These are phyloP conservation scores for Augochlora pura DNA, from an alignment of 1,140 invertebrate species.

Conservation along the genomic window DNA sequence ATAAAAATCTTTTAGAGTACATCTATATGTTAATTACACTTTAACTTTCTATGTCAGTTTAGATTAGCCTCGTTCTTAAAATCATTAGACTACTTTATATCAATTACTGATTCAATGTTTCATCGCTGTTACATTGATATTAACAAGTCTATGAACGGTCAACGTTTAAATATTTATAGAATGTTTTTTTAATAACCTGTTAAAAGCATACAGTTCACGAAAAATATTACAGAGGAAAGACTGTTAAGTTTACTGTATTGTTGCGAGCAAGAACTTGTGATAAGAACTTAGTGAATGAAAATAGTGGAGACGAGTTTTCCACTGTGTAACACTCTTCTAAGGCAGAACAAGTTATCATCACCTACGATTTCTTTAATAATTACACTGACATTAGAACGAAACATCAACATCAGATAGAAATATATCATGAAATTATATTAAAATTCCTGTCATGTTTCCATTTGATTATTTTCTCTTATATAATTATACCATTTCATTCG, in stretches of 20 bases:
- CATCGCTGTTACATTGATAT: constrained; percentile 42
- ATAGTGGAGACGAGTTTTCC: not conserved
- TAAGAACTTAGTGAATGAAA: not conserved
- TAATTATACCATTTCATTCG: constrained; percentile 49
- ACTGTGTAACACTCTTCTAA: constrained; percentile 11
- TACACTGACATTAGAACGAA: constrained; percentile 12
- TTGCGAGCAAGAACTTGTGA: constrained; percentile 3
- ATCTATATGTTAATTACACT: not conserved
- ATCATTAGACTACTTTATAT: constrained; percentile 36
- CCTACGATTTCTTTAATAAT: constrained; percentile 12
- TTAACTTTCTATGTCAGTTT: constrained; percentile 31
- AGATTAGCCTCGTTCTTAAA: constrained; percentile 21
- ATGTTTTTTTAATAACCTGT: not conserved
- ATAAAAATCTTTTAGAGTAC: constrained; percentile 2
- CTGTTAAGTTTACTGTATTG: not conserved
- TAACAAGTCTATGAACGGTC: constrained; percentile 52
- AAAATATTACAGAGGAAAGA: not conserved
- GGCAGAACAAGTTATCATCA: constrained; percentile 5
- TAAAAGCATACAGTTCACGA: constrained; percentile 10
- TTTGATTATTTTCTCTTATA: constrained; percentile 34
- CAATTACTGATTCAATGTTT: constrained; percentile 48
- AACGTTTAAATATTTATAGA: constrained; percentile 37
- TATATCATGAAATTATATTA: constrained; percentile 25
- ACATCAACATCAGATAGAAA: constrained; percentile 8
- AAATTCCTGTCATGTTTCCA: constrained; percentile 43